phyloP scores from a whole-genome alignment of 1,140 invertebrate genomes.

The Temnothorax curvispinosus region DNA sequence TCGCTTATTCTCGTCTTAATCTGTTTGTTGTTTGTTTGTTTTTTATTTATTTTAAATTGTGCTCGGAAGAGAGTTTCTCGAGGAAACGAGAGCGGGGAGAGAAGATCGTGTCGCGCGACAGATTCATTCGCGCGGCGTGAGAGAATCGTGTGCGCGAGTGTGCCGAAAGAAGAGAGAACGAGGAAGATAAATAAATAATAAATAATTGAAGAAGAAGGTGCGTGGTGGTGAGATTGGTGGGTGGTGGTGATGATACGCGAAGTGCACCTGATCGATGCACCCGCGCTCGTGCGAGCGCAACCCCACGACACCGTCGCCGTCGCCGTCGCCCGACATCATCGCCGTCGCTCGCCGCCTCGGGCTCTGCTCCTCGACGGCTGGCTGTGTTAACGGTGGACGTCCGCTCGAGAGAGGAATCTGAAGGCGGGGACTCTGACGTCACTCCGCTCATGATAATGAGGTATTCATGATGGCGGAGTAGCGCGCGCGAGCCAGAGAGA shows the following conservation, averaged over 20 bases:
- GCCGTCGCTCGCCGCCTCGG: constrained; percentile 43
- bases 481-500: constrained; percentile 73
- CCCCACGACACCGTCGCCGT: constrained; percentile 56
- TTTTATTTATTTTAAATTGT: background rate
- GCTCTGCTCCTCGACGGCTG: constrained; percentile 65
- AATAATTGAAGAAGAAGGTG: constrained; percentile 56
- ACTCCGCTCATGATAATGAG: constrained; percentile 91
- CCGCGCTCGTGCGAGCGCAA: constrained; percentile 59
- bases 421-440: constrained; percentile 90
- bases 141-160: constrained; percentile 14
- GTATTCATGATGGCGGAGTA: constrained; percentile 94
- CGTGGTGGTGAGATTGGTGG: constrained; percentile 1
- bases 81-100: background rate
- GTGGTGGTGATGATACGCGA: constrained; percentile 50
- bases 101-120: no score
- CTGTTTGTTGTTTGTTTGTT: background rate
- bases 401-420: constrained; percentile 90
- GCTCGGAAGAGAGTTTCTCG: background rate
- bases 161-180: background rate
- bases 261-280: constrained; percentile 44
- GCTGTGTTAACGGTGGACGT: constrained; percentile 88
- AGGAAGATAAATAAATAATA: constrained; percentile 7
- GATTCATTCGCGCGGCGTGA: background rate
- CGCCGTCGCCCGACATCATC: constrained; percentile 33
- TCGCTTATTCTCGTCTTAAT: background rate